Evolutionary conservation across 2,797 vertebrate genomes (phyloP).

Genomic region (Hylomyscus alleni): DNA sequence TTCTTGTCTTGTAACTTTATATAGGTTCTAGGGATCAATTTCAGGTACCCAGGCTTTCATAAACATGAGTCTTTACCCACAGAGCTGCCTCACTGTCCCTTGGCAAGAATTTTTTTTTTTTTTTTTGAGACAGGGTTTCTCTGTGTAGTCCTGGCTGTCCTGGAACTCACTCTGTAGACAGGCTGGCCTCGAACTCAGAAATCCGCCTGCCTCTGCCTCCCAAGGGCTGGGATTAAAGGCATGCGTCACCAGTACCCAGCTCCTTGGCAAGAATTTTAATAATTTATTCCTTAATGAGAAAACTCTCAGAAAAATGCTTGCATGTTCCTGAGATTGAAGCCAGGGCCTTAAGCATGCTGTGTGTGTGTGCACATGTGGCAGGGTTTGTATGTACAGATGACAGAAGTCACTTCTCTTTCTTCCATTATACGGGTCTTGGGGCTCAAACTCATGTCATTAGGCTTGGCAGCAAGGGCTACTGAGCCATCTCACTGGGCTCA

Average conservation of each 20-base stretch:
- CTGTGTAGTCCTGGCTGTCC: no score
- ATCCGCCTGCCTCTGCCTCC: no score
- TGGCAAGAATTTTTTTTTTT: slow-evolving; percentile 21
- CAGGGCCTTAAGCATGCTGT: background rate
- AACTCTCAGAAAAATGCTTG: background rate
- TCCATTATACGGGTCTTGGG: background rate
- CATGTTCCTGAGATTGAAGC: background rate
- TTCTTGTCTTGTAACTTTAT: background rate
- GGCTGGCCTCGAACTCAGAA: no score
- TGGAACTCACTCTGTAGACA: no score
- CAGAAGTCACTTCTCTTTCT: background rate
- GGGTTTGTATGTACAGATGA: background rate
- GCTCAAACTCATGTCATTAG: background rate
- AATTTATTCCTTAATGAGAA: slow-evolving; percentile 48
- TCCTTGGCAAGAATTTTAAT: slow-evolving; percentile 8
- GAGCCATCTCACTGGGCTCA: background rate
- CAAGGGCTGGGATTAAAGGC: no score
- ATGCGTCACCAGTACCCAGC: no score
- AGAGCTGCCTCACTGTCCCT: background rate
- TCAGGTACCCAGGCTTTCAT: background rate
- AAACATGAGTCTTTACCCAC: background rate
- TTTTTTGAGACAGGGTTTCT: no score
- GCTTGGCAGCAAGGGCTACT: background rate
- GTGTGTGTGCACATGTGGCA: background rate
- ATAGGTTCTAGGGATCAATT: background rate